Evolutionary conservation across 2,113 vertebrate species (phyloP).

Genomic region (Marmota monax): DNA sequence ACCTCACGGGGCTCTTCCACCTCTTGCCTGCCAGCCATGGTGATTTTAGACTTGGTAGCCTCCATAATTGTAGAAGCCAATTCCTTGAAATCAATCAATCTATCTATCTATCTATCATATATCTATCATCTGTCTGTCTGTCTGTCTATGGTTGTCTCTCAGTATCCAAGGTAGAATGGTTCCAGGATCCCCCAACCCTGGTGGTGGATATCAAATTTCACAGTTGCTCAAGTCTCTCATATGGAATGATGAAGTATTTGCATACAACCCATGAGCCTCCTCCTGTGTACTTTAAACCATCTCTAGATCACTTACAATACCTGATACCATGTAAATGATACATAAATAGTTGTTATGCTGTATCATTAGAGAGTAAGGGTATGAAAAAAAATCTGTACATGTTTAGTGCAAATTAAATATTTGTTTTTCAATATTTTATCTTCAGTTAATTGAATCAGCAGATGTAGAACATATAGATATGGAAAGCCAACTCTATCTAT

Average conservation of each 20-base stretch:
- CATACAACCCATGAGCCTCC: neutral
- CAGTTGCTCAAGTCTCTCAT: neutral
- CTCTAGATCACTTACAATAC: neutral
- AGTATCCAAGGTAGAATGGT: neutral
- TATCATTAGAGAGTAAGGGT: too few relatives aligned
- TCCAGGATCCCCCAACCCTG: neutral
- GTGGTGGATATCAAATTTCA: neutral
- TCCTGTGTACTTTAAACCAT: neutral
- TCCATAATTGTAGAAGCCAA: neutral
- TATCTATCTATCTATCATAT: neutral
- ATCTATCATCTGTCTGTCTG: neutral
- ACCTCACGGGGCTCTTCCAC: neutral
- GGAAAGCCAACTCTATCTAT: neutral
- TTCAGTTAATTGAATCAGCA: neutral
- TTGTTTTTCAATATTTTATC: neutral
- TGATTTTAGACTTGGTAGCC: neutral
- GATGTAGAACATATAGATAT: neutral
- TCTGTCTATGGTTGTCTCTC: neutral
- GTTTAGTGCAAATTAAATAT: neutral
- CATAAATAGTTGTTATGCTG: neutral
- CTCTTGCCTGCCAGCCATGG: too few relatives aligned
- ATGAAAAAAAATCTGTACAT: neutral
- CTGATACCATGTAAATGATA: neutral
- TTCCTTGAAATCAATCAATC: neutral
- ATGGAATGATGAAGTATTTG: neutral